Conservation (phyloP, 53 echinoderm and acorn worm genomes). For the Antedon mediterranea region DNA sequence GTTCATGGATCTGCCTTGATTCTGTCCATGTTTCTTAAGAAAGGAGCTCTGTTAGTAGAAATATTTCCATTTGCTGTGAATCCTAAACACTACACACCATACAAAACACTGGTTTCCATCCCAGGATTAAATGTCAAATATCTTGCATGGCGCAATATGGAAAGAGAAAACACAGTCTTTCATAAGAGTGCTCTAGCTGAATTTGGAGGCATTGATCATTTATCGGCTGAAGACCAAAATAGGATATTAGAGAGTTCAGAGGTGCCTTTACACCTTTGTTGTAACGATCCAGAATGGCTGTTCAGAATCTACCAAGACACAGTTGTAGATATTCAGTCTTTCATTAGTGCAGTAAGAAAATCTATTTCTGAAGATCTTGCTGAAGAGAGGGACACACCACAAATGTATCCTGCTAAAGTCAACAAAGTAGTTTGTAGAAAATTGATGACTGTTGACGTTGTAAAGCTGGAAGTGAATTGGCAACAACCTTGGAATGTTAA, state of each 20-base stretch:
- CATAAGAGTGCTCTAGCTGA: slow-evolving; percentile 44
- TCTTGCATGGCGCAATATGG: slow-evolving; percentile 55
- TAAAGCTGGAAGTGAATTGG: slow-evolving; percentile 43
- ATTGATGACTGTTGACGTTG: background rate
- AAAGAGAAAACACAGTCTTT: slow-evolving; percentile 36
- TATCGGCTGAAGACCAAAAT: slow-evolving; percentile 28
- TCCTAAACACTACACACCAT: slow-evolving; percentile 87
- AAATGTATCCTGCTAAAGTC: slow-evolving; percentile 19
- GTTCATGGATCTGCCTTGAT: slow-evolving; percentile 77
- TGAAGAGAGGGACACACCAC: background rate
- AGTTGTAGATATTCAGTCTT: slow-evolving; percentile 33
- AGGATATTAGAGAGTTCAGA: slow-evolving; percentile 40
- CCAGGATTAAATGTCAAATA: slow-evolving; percentile 53
- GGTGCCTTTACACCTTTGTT: slow-evolving; percentile 78
- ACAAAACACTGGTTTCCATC: slow-evolving; percentile 55
- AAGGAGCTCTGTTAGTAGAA: slow-evolving; percentile 44
- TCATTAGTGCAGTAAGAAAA: slow-evolving; percentile 18
- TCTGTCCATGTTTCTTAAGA: slow-evolving; percentile 69
- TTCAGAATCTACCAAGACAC: slow-evolving; percentile 95
- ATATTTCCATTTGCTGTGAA: slow-evolving; percentile 81
- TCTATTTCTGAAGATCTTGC: slow-evolving; percentile 21
- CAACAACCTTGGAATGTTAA: slow-evolving; percentile 62
- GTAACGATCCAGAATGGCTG: slow-evolving; percentile 76
- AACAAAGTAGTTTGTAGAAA: slow-evolving; percentile 1
- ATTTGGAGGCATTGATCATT: slow-evolving; percentile 66